Base-by-base conservation (phyloP, 2,113 vertebrate species). In the Ageneiosus marmoratus region DNA sequence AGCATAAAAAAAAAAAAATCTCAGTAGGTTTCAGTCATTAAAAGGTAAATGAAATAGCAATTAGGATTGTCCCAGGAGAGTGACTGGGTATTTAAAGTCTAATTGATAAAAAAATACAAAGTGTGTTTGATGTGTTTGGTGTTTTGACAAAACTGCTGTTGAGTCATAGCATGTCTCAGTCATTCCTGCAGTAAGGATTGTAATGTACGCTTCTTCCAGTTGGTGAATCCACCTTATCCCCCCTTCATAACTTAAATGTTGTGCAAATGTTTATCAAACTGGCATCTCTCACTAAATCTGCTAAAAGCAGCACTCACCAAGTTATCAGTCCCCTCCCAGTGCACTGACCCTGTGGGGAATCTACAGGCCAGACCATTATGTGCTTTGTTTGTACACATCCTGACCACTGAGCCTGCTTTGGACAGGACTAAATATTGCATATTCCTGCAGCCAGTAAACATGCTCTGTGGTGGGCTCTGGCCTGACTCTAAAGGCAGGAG, bases 381-480 rank as follows among this genome's bases (percentile, higher is more conserved):
- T 84, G 85, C 85, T 85, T 79, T 92, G 87, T 91, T 91, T 93
- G 90, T 92, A 79, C 55, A 81, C 87, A 89, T 88, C 77, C 89
- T 86, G 85, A 88, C 89, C 88, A 81, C 89, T 85, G 85, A 90
- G 67, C 80, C 89, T 90, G 85, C 89, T 90, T 91, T 90, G 92
- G 89, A 93, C 91, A 89, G 90, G 41, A 91, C 89, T 86, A 90
- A 92, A 91, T 90, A 92, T 89, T 91, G 90, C 91, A 91, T 91
- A 93, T 92, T 92, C 92, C 92, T 91, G 65, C 82, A 85, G 87
- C 92, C 89, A 88, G 89, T 92, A 92, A 92, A 92, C 92, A 94
- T 80, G 80, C 62, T 79, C 56, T 62, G 73, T 77, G 75, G 77
- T 74, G 56, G 70, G 56, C 55, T 55, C 82, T 72, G 48, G 37